phyloP scores from a whole-genome alignment of 2,888 invertebrate genomes.

The Leptinotarsa juncta region DNA sequence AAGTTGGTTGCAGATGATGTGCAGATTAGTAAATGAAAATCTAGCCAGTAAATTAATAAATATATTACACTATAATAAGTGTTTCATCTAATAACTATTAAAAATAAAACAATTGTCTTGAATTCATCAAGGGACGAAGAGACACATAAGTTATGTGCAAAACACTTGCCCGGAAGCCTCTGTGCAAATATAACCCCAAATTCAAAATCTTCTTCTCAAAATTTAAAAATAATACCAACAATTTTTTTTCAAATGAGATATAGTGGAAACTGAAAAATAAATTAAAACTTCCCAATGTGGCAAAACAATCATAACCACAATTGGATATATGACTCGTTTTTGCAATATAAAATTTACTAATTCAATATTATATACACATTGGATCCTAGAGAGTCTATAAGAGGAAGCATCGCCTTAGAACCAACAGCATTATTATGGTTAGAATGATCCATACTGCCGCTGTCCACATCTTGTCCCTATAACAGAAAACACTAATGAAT shows the following conservation, averaged over 20 bases:
- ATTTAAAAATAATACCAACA: background rate
- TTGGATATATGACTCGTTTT: constrained; percentile 24
- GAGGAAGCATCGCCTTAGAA: constrained; percentile 67
- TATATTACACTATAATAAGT: no score
- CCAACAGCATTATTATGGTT: constrained; percentile 65
- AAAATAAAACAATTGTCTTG: no score
- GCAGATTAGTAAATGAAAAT: no score
- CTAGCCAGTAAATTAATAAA: no score
- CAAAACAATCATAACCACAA: constrained; percentile 8
- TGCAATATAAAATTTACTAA: constrained; percentile 39
- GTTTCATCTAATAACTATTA: no score
- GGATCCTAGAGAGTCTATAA: constrained; percentile 54
- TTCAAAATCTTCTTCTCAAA: background rate
- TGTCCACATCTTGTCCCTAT: constrained; percentile 68
- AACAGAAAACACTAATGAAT: constrained; percentile 45
- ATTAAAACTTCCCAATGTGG: background rate
- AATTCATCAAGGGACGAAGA: no score
- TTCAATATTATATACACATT: constrained; percentile 29
- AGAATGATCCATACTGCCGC: constrained; percentile 66
- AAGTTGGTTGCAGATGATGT: no score
- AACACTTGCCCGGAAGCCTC: no score
- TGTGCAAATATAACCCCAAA: no score
- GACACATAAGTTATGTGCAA: no score
- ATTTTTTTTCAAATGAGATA: background rate
- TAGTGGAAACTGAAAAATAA: background rate